Percentiles rank a stretch among this genome's conserved stretches.
Evolutionary conservation across 2,113 vertebrate species (phyloP).

Genomic region (Andinoacara biseriatus): DNA sequence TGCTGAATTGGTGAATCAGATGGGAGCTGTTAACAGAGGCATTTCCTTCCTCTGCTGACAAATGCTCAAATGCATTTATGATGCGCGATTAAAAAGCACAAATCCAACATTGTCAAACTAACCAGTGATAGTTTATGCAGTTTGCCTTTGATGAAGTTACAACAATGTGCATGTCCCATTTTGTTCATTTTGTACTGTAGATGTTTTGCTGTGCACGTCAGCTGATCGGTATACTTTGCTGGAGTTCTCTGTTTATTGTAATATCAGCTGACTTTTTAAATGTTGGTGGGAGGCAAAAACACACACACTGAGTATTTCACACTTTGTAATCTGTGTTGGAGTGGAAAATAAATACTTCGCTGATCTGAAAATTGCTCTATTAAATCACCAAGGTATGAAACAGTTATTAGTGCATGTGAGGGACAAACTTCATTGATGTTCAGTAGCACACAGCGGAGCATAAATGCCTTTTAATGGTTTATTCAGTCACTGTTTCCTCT

Average conservation of each 20-base stretch:
- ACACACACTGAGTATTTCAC: not conserved
- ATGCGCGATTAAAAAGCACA: not conserved
- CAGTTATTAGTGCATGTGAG: not conserved
- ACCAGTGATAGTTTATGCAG: not conserved
- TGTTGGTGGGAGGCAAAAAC: not conserved
- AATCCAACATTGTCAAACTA: not conserved
- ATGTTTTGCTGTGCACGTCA: not conserved
- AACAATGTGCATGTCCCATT: not conserved
- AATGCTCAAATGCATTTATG: not conserved
- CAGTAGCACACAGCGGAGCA: not conserved
- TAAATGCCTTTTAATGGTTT: conserved; percentile 6
- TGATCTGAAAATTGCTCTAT: not conserved
- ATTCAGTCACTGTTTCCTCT: not conserved
- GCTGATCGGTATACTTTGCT: not conserved
- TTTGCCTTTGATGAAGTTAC: not conserved
- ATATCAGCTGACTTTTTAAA: not conserved
- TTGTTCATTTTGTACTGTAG: not conserved
- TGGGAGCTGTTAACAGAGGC: not conserved
- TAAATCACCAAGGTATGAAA: not conserved
- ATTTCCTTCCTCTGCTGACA: not conserved
- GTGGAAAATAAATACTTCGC: not conserved
- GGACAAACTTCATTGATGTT: not conserved
- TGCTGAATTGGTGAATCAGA: not conserved
- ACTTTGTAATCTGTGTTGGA: not conserved
- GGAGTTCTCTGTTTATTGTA: not conserved